Percentiles rank a stretch among this genome's conserved stretches.
Evolutionary conservation across 2,113 vertebrate genomes (phyloP).

Genomic region (Columba janthina): DNA sequence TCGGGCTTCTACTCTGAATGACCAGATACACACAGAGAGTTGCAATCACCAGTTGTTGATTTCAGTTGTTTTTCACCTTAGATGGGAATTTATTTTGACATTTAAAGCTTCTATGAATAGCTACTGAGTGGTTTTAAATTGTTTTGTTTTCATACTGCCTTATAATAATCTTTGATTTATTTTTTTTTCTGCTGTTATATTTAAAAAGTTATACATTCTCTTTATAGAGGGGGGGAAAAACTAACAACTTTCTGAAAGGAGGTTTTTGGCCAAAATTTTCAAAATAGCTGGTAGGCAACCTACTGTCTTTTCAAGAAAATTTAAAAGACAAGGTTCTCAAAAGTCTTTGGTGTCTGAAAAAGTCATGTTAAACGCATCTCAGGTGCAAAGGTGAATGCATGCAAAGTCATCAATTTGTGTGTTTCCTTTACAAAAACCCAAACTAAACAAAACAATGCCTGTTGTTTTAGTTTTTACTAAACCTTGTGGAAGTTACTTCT

Average conservation of each 20-base stretch:
- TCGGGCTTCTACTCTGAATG: not conserved
- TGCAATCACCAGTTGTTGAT: conserved; percentile 31
- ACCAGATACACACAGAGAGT: conserved; percentile 3
- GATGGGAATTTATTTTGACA: not conserved
- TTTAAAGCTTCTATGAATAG: not conserved
- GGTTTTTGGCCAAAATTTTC: not conserved
- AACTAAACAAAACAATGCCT: not conserved
- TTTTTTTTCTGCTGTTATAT: not conserved
- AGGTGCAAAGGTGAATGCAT: not conserved
- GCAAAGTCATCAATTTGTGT: not conserved
- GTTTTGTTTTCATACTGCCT: not conserved
- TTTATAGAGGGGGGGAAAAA: not conserved
- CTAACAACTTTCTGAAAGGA: not conserved
- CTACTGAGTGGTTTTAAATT: not conserved
- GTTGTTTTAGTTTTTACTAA: not conserved
- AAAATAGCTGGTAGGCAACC: not conserved
- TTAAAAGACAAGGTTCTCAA: not conserved
- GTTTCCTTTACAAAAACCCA: not conserved
- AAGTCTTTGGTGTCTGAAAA: not conserved
- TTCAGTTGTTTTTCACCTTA: conserved; percentile 16
- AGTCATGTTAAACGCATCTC: not conserved
- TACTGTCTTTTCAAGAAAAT: not conserved
- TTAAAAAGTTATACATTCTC: not conserved
- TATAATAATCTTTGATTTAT: not conserved
- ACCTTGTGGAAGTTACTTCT: not conserved